Percentiles rank a stretch among this genome's conserved stretches.
Evolutionary conservation across 2,797 vertebrate species (phyloP).

Genomic region (Eremophila alpestris): DNA sequence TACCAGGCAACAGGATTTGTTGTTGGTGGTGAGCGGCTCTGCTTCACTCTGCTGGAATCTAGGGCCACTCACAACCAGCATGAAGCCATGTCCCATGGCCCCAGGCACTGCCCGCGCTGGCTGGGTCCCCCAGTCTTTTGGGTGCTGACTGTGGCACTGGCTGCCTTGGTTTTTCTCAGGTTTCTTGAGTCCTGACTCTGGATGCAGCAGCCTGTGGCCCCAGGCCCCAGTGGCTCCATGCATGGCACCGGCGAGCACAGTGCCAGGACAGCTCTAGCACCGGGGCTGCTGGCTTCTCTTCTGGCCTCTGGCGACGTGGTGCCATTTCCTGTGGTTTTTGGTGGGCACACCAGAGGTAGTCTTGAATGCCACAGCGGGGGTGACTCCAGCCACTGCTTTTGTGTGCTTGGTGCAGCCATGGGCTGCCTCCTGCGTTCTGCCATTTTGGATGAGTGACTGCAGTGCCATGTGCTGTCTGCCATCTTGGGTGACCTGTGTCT

Average conservation of each 20-base stretch:
- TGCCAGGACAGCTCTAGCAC: rapidly evolving
- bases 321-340: neutral
- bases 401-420: neutral
- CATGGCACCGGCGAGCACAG: rapidly evolving
- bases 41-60: neutral
- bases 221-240: neutral
- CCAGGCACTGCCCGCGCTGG: rapidly evolving
- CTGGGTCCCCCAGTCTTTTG: neutral
- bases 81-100: neutral
- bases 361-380: neutral
- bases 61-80: neutral
- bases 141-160: neutral
- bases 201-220: neutral
- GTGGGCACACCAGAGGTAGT: neutral
- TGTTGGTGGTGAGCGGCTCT: neutral
- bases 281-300: neutral
- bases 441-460: neutral
- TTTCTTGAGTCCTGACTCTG: neutral
- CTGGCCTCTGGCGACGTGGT: neutral
- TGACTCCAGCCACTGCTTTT: neutral
- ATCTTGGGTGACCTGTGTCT: neutral
- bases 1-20: neutral
- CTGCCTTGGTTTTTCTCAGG: neutral
- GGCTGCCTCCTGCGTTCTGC: neutral
- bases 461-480: neutral